phyloP scores from a whole-genome alignment of 2,888 invertebrate species.

The Hybos culiciformis region DNA sequence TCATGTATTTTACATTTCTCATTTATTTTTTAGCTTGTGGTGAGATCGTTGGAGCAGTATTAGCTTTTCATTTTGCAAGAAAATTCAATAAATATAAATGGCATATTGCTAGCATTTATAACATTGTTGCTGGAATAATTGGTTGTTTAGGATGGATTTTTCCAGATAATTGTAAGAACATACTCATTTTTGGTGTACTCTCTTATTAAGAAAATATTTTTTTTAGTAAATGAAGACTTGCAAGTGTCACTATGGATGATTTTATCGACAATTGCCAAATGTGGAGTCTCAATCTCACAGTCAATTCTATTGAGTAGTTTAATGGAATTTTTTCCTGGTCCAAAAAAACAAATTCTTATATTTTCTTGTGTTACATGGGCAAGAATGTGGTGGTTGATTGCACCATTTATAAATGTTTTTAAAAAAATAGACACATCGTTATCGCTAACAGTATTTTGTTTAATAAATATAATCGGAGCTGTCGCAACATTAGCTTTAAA shows the following conservation, averaged over 20 bases:
- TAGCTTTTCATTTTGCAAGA: slow-evolving; percentile 32
- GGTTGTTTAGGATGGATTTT: slow-evolving; percentile 34
- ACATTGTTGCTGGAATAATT: slow-evolving; percentile 31
- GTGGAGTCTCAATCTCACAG: slow-evolving; percentile 33
- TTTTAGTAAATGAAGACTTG: slow-evolving; percentile 25
- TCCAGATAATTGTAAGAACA: slow-evolving; percentile 25
- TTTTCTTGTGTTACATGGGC: slow-evolving; percentile 35
- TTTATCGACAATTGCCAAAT: slow-evolving; percentile 33
- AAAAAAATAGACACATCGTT: slow-evolving; percentile 28
- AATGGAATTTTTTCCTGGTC: slow-evolving; percentile 30
- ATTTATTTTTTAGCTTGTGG: slow-evolving; percentile 31
- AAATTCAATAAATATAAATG: slow-evolving; percentile 33
- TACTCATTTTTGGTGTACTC: neutral
- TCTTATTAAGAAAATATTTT: slow-evolving; percentile 1
- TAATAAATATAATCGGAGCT: neutral
- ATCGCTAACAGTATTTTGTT: slow-evolving; percentile 15
- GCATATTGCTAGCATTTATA: slow-evolving; percentile 31
- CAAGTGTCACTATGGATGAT: slow-evolving; percentile 32
- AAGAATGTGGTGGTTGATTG: slow-evolving; percentile 31
- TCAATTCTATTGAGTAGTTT: slow-evolving; percentile 35
- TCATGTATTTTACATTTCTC: slow-evolving; percentile 5
- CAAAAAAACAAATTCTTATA: slow-evolving; percentile 29
- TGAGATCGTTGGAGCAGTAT: slow-evolving; percentile 34
- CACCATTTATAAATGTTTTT: slow-evolving; percentile 33
- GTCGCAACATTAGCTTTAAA: neutral